These are phyloP conservation scores for Spisula solida DNA, from an alignment of 2,888 invertebrate genomes.

Conservation along the genomic window DNA sequence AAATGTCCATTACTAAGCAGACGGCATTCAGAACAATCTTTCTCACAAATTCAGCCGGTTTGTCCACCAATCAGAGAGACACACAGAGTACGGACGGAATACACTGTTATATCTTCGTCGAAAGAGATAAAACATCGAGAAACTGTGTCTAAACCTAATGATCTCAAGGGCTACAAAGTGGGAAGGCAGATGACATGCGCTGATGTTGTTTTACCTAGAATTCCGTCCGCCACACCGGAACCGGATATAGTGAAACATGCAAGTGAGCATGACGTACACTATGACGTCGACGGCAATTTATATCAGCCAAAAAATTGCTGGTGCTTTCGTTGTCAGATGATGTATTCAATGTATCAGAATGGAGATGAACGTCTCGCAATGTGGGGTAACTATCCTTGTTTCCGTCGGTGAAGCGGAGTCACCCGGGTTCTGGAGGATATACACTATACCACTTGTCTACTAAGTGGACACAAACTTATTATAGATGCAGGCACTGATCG, in stretches of 20 bases:
- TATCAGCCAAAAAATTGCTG: slow-evolving; percentile 70
- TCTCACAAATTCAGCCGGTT: slow-evolving; percentile 11
- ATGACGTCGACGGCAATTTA: background rate
- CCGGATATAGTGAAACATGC: slow-evolving; percentile 26
- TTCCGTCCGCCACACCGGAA: slow-evolving; percentile 45
- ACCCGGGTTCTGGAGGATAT: background rate
- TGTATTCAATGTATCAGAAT: slow-evolving; percentile 69
- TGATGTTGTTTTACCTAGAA: slow-evolving; percentile 31
- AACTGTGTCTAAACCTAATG: background rate
- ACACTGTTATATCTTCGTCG: background rate
- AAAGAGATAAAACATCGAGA: slow-evolving; percentile 23
- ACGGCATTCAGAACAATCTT: slow-evolving; percentile 23
- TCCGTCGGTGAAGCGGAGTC: slow-evolving; percentile 32
- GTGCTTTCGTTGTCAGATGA: slow-evolving; percentile 74
- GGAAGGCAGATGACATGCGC: background rate
- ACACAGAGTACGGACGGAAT: background rate
- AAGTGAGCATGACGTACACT: background rate
- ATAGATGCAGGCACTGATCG: too few relatives aligned
- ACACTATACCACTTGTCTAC: too few relatives aligned
- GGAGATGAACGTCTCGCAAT: slow-evolving; percentile 58
- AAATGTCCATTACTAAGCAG: background rate
- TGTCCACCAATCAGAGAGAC: background rate
- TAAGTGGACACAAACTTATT: too few relatives aligned
- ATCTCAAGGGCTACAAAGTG: background rate
- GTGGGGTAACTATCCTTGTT: slow-evolving; percentile 75